Evolutionary conservation across 2,113 vertebrate genomes (phyloP), one percentile per base, ranked within the genome.

Genomic region (human): DNA sequence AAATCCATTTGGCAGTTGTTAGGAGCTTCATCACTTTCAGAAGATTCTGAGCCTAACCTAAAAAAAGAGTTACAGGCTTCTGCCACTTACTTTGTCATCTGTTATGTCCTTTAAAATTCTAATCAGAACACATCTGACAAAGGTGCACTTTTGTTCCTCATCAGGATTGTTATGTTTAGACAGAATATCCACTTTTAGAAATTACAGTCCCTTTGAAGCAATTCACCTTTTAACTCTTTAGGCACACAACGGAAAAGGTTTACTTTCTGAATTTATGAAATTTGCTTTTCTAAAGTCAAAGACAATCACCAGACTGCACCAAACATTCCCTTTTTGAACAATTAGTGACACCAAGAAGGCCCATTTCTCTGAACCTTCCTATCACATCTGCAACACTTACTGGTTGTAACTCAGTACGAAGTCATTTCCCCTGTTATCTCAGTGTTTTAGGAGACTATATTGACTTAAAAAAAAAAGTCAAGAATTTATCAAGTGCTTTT

Each of bases 1-100:
- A 38, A 94, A 96, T 20, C 43, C 30, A 73, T 18, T 94, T 61
- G 93, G 76, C n/a, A 30, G 52, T 91, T 64, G 90, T 78, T 50
- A 22, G 64, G 76, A 70, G 48, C 55, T 93, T 92, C 13, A 30
- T 50, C 38, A 11, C 90, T 90, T 96, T 64, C 84, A 79, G 50
- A 86, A 81, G 38, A 48, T 43, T 94, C 79, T 89, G 25, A 25
- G 83, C 43, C 75, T 78, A 68, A 82, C 50, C 38, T 91, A 57
- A 94, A 91, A 40, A 32, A 75, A 93, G 38, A 81, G 38, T 25
- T 73, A 76, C 0, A 90, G 35, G 27, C 43, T 38, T 72, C 32
- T 35, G 55, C 59, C 35, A 73, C 30, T 76, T 61, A 64, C 32
- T 50, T 61, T 40, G 45, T 50, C 17, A 11, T n/a, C 55, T 80